These are phyloP conservation scores for Pseudomyrmex dendroicus DNA, from an alignment of 1,140 invertebrate genomes.

Conservation along the genomic window DNA sequence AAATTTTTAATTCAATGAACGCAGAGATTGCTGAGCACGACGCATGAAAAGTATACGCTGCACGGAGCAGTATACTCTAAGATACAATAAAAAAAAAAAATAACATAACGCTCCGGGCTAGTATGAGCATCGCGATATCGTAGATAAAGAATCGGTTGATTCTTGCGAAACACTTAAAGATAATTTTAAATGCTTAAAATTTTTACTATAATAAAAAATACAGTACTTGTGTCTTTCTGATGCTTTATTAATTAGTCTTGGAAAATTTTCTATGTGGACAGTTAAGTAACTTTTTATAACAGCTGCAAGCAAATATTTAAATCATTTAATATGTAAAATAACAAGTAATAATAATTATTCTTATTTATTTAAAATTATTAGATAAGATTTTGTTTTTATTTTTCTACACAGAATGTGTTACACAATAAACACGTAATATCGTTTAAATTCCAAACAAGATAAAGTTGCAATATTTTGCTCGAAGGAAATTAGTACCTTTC, in stretches of 20 bases:
- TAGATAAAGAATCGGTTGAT: constrained; percentile 3
- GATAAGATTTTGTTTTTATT: background rate
- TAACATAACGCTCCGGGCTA: constrained; percentile 12
- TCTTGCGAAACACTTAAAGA: background rate
- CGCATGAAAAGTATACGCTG: constrained; percentile 13
- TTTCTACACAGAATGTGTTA: background rate
- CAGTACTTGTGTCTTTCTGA: background rate
- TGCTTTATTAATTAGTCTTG: background rate
- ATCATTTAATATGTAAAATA: too few relatives aligned
- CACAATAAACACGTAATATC: background rate
- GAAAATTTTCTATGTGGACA: background rate
- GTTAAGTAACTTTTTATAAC: background rate
- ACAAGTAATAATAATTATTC: too few relatives aligned
- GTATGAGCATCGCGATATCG: background rate
- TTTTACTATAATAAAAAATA: background rate
- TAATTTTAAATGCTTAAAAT: background rate
- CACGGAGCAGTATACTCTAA: background rate
- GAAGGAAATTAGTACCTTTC: constrained; percentile 26
- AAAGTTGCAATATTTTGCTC: background rate
- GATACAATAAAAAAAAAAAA: constrained; percentile 17
- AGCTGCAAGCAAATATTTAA: background rate
- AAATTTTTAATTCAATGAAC: constrained; percentile 37
- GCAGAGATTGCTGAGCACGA: background rate
- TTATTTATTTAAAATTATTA: too few relatives aligned
- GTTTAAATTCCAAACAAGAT: background rate